Conservation (phyloP, 1,140 invertebrate species). For the Drosophila cardini region DNA sequence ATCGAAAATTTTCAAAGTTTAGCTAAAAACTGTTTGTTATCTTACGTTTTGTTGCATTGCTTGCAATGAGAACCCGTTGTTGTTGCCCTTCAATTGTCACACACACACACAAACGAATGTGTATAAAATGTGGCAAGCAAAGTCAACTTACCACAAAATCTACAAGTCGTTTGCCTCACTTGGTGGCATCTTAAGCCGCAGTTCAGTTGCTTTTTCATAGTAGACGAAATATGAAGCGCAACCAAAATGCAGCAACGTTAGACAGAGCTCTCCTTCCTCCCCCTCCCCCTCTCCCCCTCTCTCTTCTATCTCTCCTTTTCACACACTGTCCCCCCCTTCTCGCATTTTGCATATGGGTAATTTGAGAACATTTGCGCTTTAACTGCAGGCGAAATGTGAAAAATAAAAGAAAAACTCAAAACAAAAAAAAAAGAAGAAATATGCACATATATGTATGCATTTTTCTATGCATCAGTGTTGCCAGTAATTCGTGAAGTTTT, state of each 20-base stretch:
- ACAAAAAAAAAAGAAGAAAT: conserved; percentile 48
- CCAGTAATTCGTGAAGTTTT: no score
- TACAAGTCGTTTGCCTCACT: conserved; percentile 35
- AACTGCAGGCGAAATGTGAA: conserved; percentile 69
- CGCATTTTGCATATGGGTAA: conserved; percentile 71
- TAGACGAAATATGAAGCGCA: conserved; percentile 81
- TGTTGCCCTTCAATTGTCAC: conserved; percentile 66
- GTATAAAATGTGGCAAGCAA: conserved; percentile 42
- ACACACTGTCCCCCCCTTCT: no score
- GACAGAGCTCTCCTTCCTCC: conserved; percentile 11
- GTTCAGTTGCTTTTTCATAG: conserved; percentile 55
- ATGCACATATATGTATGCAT: conserved; percentile 18
- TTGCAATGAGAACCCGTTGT: conserved; percentile 36
- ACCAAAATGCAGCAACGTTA: conserved; percentile 71
- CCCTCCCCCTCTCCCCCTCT: not conserved
- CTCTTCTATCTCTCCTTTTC: not conserved
- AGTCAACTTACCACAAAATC: conserved; percentile 69
- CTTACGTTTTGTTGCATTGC: conserved; percentile 50
- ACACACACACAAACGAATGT: not conserved
- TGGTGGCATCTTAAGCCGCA: conserved; percentile 63
- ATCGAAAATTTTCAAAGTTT: not conserved
- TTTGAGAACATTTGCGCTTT: conserved; percentile 82
- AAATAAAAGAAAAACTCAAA: conserved; percentile 41
- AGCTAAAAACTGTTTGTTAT: conserved; percentile 52
- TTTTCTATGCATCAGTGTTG: no score